These are phyloP conservation scores for Saccostrea cuccullata DNA, from an alignment of 1,140 invertebrate genomes.

Conservation along the genomic window DNA sequence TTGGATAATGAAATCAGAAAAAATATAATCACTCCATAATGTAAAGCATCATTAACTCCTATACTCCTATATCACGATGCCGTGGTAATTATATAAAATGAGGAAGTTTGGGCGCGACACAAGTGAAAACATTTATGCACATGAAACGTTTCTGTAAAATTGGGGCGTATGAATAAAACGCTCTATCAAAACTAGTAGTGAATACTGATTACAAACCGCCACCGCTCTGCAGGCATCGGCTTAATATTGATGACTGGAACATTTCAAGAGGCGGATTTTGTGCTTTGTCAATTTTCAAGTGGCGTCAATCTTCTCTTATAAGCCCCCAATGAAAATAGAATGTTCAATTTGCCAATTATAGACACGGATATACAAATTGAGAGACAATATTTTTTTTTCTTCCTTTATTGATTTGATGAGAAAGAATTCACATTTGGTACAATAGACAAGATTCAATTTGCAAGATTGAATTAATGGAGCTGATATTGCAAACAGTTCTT, in stretches of 20 bases:
- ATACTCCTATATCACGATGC: background rate
- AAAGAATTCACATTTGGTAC: too few relatives aligned
- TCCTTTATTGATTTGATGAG: background rate
- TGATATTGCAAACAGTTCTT: too few relatives aligned
- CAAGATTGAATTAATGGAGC: too few relatives aligned
- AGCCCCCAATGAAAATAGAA: background rate
- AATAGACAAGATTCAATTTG: too few relatives aligned
- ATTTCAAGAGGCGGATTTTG: background rate
- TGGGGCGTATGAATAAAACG: background rate
- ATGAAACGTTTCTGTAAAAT: background rate
- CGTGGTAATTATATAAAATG: background rate
- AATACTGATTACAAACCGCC: background rate
- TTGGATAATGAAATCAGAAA: background rate
- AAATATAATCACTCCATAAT: background rate
- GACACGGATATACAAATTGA: background rate
- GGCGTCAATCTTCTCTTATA: background rate
- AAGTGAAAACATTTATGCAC: background rate
- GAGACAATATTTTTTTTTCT: background rate
- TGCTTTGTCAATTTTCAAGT: background rate
- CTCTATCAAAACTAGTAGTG: constrained; percentile 11
- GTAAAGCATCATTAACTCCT: background rate
- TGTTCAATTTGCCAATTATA: background rate
- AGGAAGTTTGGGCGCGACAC: background rate
- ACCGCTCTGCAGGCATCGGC: background rate
- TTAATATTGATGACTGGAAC: background rate